These are phyloP conservation scores for Actinia tenebrosa DNA, from an alignment of 64 coral and sea anemone genomes.

Conservation along the genomic window DNA sequence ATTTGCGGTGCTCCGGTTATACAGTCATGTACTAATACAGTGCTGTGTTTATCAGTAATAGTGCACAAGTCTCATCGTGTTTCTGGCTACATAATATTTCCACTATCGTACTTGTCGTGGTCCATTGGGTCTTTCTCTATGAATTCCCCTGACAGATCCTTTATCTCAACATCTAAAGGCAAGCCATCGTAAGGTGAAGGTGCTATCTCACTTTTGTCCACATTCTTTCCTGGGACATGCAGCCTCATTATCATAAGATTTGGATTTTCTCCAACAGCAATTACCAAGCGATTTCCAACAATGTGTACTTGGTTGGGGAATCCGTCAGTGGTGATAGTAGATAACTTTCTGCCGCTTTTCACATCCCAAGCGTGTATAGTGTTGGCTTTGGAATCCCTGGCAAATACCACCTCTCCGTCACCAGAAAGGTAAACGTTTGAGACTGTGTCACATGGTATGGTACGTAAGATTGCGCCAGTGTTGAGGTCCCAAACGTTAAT, in stretches of 20 bases:
- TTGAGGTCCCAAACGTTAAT: slow-evolving; percentile 38
- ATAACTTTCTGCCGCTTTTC: slow-evolving; percentile 1
- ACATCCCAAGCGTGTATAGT: slow-evolving; percentile 16
- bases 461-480: slow-evolving; percentile 1
- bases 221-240: not conserved
- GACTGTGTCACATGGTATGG: not conserved
- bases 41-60: too few relatives aligned
- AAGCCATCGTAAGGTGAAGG: slow-evolving; percentile 35
- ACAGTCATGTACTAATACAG: too few relatives aligned
- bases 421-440: slow-evolving; percentile 14
- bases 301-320: slow-evolving; percentile 18
- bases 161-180: not conserved
- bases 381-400: not conserved
- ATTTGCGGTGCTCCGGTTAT: too few relatives aligned
- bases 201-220: not conserved
- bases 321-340: slow-evolving; percentile 41
- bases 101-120: slow-evolving; percentile 32
- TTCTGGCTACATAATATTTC: not conserved
- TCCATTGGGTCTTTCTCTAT: slow-evolving; percentile 21
- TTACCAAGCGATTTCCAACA: slow-evolving; percentile 28
- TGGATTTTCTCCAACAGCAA: slow-evolving; percentile 51
- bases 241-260: slow-evolving; percentile 45
- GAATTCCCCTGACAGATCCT: not conserved
- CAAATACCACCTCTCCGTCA: slow-evolving; percentile 25
- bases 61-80: not conserved